A percentile compares a stretch with the other conserved stretches of the same genome.
Evolutionary conservation across 2,888 invertebrate genomes (phyloP).

Genomic region (Cosmia pyralina): DNA sequence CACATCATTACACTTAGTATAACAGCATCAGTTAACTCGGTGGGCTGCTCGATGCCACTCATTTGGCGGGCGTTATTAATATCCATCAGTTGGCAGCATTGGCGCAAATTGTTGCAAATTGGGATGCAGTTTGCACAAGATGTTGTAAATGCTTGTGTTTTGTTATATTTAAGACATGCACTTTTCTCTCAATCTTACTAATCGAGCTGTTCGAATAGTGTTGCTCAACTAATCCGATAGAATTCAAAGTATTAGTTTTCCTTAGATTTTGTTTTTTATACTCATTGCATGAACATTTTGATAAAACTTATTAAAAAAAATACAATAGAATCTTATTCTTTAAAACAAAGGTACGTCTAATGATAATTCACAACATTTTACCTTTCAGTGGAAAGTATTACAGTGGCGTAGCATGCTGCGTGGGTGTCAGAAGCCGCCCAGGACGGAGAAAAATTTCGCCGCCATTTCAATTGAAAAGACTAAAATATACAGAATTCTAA

Average conservation of each 20-base stretch:
- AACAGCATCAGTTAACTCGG: conserved; percentile 50
- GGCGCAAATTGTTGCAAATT: conserved; percentile 48
- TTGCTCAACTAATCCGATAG: background rate
- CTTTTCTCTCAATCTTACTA: background rate
- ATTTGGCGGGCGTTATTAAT: conserved; percentile 57
- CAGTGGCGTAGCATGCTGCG: too few relatives aligned
- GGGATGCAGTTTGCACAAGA: conserved; percentile 17
- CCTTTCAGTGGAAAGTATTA: background rate
- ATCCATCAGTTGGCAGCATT: conserved; percentile 39
- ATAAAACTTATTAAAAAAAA: too few relatives aligned
- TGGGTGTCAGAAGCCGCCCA: too few relatives aligned
- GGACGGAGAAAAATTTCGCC: too few relatives aligned
- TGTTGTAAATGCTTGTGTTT: conserved; percentile 24
- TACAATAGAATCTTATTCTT: too few relatives aligned
- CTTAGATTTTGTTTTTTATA: background rate
- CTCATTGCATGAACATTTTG: background rate
- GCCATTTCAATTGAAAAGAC: too few relatives aligned
- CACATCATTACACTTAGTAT: conserved; percentile 12
- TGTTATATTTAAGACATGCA: background rate
- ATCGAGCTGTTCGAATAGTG: background rate
- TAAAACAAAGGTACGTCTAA: background rate
- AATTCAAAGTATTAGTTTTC: background rate
- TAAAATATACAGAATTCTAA: too few relatives aligned
- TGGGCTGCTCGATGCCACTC: conserved; percentile 51
- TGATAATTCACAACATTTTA: background rate